phyloP scores from a whole-genome alignment of 2,888 invertebrate genomes.

The Cylindroiulus punctatus region DNA sequence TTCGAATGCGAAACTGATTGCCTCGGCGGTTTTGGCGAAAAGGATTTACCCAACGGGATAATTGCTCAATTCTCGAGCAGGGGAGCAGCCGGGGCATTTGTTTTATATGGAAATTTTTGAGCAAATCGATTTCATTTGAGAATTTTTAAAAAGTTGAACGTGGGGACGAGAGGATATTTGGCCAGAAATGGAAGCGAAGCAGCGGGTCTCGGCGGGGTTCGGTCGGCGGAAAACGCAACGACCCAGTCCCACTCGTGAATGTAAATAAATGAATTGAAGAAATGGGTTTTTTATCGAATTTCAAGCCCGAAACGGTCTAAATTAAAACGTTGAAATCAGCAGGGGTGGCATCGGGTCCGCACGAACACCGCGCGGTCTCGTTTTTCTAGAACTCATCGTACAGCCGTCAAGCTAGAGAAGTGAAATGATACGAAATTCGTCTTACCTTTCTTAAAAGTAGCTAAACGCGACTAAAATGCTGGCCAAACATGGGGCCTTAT shows the following conservation, averaged over 20 bases:
- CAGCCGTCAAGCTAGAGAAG: neutral
- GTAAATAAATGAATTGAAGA: constrained; percentile 18
- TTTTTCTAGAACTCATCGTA: neutral
- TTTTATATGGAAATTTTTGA: constrained; percentile 7
- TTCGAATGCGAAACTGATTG: constrained; percentile 1
- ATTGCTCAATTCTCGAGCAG: neutral
- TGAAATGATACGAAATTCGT: neutral
- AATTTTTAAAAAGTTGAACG: constrained; percentile 25
- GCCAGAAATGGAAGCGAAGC: neutral
- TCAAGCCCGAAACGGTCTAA: constrained; percentile 19
- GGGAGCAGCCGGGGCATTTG: neutral
- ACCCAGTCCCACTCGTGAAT: neutral
- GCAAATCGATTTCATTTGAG: constrained; percentile 29
- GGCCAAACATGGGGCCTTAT: constrained; percentile 42
- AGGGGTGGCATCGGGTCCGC: constrained; percentile 17
- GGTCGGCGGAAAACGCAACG: neutral
- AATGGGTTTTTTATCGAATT: constrained; percentile 12
- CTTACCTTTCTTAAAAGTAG: constrained; percentile 28
- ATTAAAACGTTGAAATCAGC: constrained; percentile 20
- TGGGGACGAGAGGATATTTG: constrained; percentile 13
- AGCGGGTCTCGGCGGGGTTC: neutral
- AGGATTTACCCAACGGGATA: neutral
- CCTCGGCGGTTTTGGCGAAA: neutral
- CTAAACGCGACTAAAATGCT: neutral
- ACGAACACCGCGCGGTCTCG: neutral